Base-by-base conservation (phyloP, 37 sponge, comb jelly and placozoan species). In the Mnemiopsis leidyi region DNA sequence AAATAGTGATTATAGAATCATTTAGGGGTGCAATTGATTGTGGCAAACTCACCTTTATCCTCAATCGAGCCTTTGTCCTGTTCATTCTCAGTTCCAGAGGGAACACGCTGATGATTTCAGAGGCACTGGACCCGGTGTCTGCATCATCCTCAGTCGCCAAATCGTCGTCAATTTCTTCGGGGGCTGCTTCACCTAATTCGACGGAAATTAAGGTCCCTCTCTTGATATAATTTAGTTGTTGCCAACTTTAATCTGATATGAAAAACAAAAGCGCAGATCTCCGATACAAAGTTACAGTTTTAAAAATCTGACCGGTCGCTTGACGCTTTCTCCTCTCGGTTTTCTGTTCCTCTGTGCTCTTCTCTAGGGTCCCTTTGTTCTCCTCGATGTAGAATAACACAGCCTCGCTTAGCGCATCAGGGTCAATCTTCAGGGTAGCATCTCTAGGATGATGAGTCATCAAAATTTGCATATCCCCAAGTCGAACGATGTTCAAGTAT, bases 261-360 rank as follows among this genome's bases (percentile, higher is more conserved):
- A n/a, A n/a, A n/a, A n/a, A n/a, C n/a, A n/a, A n/a, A n/a, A n/a
- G n/a, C n/a, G n/a, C n/a, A n/a, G n/a, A n/a, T n/a, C n/a, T n/a
- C n/a, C n/a, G n/a, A n/a, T n/a, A n/a, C n/a, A n/a, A n/a, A n/a
- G n/a, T n/a, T n/a, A n/a, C n/a, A n/a, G n/a, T n/a, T n/a, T n/a
- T n/a, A n/a, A n/a, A n/a, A n/a, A n/a, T n/a, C 61, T 29, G 5
- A 71, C 75, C 75, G 5, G 21, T 28, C 21, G 25, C 75, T 5
- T 28, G 75, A 7, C 75, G 5, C 75, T 71, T 71, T 18, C n/a
- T 71, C 30, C 75, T n/a, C 3, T 13, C n/a, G 30, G 7, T 28
- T 2, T 71, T n/a, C 20, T 71, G n/a, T 71, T 71, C 75, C 75
- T 71, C 75, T 71, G 75, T 71, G n/a, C 30, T 71, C 30, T 71